Evolutionary conservation across 1,140 invertebrate species (phyloP).

Genomic region (Pararge aegeria): DNA sequence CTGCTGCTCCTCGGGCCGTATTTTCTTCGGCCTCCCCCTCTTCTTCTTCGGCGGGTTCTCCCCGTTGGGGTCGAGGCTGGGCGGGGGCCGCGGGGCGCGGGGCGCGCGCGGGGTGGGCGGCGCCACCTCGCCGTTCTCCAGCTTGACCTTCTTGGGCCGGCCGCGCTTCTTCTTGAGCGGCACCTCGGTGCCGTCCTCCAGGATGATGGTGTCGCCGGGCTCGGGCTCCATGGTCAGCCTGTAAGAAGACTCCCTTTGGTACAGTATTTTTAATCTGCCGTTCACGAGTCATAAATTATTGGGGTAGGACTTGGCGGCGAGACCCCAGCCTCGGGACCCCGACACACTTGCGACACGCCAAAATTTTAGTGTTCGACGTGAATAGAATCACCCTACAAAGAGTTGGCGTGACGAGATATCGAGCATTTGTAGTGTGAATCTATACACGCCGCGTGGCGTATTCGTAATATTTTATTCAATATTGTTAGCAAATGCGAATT

Average conservation of each 20-base stretch:
- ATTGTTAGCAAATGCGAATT: no score
- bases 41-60: conserved; percentile 89
- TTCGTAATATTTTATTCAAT: no score
- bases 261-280: conserved; percentile 48
- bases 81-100: conserved; percentile 73
- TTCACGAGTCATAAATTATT: conserved; percentile 26
- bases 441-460: no score
- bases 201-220: conserved; percentile 71
- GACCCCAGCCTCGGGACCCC: no score
- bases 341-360: no score
- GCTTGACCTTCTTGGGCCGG: conserved; percentile 92
- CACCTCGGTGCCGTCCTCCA: conserved; percentile 82
- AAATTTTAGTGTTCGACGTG: no score
- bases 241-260: conserved; percentile 45
- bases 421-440: no score
- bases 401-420: no score
- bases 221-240: conserved; percentile 78
- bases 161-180: conserved; percentile 93
- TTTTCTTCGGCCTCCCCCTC: conserved; percentile 91
- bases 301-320: neutral
- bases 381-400: no score
- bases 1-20: conserved; percentile 82
- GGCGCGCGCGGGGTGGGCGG: conserved; percentile 80
- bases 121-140: conserved; percentile 83
- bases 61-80: conserved; percentile 44